phyloP scores from a whole-genome alignment of 2,888 invertebrate genomes.

The Ditula angustiorana region DNA sequence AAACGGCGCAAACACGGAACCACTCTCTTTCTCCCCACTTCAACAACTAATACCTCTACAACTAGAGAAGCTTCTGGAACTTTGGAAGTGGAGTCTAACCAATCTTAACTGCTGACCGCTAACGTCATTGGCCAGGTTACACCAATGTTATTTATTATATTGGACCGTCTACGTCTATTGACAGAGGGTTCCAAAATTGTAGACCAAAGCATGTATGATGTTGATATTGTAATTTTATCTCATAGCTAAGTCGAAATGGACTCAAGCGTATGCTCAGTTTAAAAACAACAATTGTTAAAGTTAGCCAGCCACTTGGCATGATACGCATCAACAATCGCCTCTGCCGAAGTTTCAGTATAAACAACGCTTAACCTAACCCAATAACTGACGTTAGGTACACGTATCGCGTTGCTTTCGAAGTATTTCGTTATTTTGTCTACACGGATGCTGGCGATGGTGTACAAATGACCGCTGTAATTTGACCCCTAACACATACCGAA shows the following conservation, averaged over 20 bases:
- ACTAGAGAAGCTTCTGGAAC: too few relatives aligned
- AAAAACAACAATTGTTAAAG: constrained; percentile 37
- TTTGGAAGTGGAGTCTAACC: too few relatives aligned
- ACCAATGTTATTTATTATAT: too few relatives aligned
- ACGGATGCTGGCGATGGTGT: constrained; percentile 80
- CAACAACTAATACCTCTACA: too few relatives aligned
- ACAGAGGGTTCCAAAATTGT: background rate
- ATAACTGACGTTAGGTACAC: constrained; percentile 66
- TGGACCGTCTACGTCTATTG: too few relatives aligned
- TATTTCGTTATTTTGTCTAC: constrained; percentile 85
- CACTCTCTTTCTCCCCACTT: too few relatives aligned
- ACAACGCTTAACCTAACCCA: constrained; percentile 84
- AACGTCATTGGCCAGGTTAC: too few relatives aligned
- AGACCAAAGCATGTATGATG: background rate
- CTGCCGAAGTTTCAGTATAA: constrained; percentile 71
- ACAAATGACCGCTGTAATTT: constrained; percentile 58
- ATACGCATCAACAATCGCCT: constrained; percentile 78
- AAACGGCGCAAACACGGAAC: too few relatives aligned
- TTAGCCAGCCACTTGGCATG: constrained; percentile 69
- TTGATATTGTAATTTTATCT: constrained; percentile 25
- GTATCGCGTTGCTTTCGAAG: constrained; percentile 83
- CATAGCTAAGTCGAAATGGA: constrained; percentile 4
- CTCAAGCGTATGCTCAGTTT: constrained; percentile 40
- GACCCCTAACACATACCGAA: constrained; percentile 48
- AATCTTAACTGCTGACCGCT: too few relatives aligned